Percentiles rank a stretch among this genome's conserved stretches.
Conservation (phyloP, 1,140 invertebrate species). For the Drosophila burlai region DNA sequence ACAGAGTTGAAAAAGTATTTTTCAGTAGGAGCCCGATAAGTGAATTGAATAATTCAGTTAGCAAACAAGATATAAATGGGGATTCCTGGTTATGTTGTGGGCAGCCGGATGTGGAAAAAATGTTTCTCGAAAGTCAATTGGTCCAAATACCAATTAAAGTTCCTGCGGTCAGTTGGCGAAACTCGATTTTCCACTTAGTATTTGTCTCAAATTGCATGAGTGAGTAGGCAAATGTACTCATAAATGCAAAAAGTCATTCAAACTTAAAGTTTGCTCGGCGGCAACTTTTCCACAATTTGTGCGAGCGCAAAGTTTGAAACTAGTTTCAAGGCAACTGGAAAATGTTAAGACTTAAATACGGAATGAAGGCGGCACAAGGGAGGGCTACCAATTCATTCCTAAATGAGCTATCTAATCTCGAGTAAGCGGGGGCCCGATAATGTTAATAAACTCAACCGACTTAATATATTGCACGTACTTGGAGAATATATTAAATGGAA, state of each 20-base stretch:
- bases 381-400: conserved; percentile 28
- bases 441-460: conserved; percentile 65
- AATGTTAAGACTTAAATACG: conserved; percentile 53
- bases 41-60: conserved; percentile 45
- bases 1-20: conserved; percentile 28
- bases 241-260: conserved; percentile 71
- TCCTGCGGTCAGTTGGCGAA: conserved; percentile 34
- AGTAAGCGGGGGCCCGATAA: conserved; percentile 65
- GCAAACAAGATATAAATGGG: conserved; percentile 36
- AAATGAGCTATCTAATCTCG: conserved; percentile 69
- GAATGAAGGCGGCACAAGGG: not conserved
- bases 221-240: conserved; percentile 57
- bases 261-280: conserved; percentile 61
- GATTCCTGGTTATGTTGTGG: conserved; percentile 21
- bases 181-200: conserved; percentile 49
- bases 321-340: conserved; percentile 33
- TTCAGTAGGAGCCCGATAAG: conserved; percentile 18
- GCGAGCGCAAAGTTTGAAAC: conserved; percentile 30
- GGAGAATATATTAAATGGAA: conserved; percentile 48
- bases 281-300: conserved; percentile 63
- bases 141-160: conserved; percentile 47
- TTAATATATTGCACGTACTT: conserved; percentile 75
- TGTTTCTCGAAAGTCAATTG: conserved; percentile 42
- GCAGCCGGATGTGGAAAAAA: conserved; percentile 7
- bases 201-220: conserved; percentile 38